These are phyloP conservation scores for Tinea trinotella DNA, from an alignment of 2,888 invertebrate genomes.

Conservation along the genomic window DNA sequence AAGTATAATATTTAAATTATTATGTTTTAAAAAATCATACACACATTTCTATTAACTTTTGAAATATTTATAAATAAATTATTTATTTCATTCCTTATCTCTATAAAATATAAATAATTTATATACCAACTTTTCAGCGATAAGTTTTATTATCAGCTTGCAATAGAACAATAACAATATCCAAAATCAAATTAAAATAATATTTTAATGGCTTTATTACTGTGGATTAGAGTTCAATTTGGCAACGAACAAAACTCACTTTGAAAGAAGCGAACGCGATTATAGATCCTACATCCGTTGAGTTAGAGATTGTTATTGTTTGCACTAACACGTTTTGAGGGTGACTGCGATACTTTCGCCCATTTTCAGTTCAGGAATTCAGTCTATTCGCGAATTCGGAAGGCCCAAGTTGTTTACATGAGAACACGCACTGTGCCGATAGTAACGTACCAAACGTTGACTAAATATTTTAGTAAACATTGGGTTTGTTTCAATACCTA, in stretches of 20 bases:
- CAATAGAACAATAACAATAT: background rate
- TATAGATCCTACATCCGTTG: background rate
- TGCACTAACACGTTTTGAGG: background rate
- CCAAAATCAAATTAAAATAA: background rate
- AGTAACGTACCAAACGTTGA: too few relatives aligned
- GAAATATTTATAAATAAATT: too few relatives aligned
- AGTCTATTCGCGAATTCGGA: conserved; percentile 36
- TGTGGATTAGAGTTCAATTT: background rate
- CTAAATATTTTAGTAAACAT: too few relatives aligned
- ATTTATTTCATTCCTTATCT: too few relatives aligned
- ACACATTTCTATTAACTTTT: too few relatives aligned
- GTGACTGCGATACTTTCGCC: background rate
- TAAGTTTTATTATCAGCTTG: background rate
- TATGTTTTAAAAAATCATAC: too few relatives aligned
- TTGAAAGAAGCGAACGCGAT: background rate
- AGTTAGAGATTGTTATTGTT: background rate
- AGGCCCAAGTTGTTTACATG: conserved; percentile 30
- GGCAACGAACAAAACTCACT: background rate
- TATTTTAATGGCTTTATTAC: background rate
- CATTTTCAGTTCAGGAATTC: conserved; percentile 25
- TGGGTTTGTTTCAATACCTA: too few relatives aligned
- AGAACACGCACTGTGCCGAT: background rate
- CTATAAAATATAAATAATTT: too few relatives aligned
- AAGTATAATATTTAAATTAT: too few relatives aligned
- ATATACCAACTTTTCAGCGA: too few relatives aligned